A percentile compares a stretch with the other conserved stretches of the same genome.
phyloP scores from a whole-genome alignment of 2,797 vertebrate species.

The Gymnothorax javanicus region DNA sequence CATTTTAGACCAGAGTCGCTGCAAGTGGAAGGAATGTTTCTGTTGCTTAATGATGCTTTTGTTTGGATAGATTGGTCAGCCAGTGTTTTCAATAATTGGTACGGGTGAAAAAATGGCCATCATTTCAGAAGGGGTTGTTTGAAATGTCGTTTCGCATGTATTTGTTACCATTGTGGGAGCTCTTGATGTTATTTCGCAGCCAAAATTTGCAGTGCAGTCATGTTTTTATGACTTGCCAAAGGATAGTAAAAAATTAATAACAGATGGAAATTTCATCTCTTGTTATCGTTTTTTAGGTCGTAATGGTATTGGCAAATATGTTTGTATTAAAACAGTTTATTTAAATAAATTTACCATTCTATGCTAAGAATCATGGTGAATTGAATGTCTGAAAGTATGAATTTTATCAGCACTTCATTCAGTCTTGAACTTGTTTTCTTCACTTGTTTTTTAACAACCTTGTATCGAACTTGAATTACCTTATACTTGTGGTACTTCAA shows the following conservation, averaged over 20 bases:
- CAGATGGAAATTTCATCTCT: neutral
- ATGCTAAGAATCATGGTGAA: neutral
- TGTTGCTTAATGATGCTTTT: constrained; percentile 14
- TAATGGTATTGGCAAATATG: neutral
- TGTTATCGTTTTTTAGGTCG: neutral
- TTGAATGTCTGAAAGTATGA: neutral
- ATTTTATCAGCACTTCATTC: neutral
- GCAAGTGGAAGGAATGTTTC: constrained; percentile 6
- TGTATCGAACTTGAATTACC: constrained; percentile 5
- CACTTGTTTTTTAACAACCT: neutral
- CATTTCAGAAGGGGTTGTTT: neutral
- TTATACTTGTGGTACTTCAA: constrained; percentile 43
- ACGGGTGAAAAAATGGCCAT: neutral
- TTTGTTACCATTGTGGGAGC: neutral
- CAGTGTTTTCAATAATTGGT: constrained; percentile 9
- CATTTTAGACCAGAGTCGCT: neutral
- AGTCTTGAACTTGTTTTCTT: neutral
- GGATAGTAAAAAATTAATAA: neutral
- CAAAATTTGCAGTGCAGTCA: neutral
- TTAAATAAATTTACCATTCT: neutral
- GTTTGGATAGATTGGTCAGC: constrained; percentile 8
- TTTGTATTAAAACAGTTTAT: neutral
- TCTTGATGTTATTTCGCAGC: neutral
- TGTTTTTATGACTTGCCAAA: neutral
- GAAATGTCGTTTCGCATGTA: neutral